A percentile compares a stretch with the other conserved stretches of the same genome.
Evolutionary conservation across 2,888 invertebrate genomes (phyloP).

Genomic region (Teleiodes luculella): DNA sequence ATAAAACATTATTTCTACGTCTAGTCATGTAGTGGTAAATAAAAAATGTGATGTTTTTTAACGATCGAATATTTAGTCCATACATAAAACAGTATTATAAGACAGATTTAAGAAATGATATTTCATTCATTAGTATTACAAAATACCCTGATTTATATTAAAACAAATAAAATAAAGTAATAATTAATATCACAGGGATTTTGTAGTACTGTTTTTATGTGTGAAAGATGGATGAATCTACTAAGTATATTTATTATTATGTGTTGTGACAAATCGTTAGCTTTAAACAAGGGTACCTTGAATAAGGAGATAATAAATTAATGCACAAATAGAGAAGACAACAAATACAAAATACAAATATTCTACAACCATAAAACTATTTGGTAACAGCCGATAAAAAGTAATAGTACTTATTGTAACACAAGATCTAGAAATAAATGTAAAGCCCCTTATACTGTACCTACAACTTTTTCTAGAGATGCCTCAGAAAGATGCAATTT

Average conservation of each 20-base stretch:
- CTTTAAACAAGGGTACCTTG: neutral
- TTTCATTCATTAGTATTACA: neutral
- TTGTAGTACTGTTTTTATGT: neutral
- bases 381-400: neutral
- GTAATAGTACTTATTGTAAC: no score
- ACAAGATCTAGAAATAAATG: no score
- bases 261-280: constrained; percentile 9
- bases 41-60: constrained; percentile 8
- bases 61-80: neutral
- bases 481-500: no score
- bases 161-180: neutral
- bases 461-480: neutral
- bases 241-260: no score
- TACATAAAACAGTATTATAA: constrained; percentile 2
- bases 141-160: neutral
- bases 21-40: neutral
- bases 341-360: neutral
- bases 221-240: neutral
- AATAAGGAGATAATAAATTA: neutral
- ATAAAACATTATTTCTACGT: neutral
- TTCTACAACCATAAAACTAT: no score
- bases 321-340: neutral
- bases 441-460: no score
- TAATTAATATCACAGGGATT: neutral
- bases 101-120: neutral